Evolutionary conservation across 1,140 invertebrate species (phyloP), one percentile per base, ranked within the genome.

Genomic region (Drosophila arawakana): DNA sequence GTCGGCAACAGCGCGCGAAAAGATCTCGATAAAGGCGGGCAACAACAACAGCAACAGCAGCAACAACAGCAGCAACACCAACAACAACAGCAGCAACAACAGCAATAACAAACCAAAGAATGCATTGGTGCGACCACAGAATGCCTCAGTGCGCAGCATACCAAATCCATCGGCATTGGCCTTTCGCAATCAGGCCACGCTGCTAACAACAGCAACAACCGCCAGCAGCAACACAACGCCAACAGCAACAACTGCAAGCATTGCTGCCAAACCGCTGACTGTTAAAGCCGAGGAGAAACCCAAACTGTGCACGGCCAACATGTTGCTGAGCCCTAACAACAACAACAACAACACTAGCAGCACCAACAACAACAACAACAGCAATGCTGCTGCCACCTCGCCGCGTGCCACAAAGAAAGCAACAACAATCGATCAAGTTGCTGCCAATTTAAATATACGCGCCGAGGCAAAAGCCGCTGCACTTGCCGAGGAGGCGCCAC

Each of bases 121-220:
- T 73, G 73, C 79, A n/a, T 34, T 91, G 76, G 89, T 92, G 2
- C 68, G 91, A 13, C 91, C 91, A 11, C 91, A 92, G 54, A 92
- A 92, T 70, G 86, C 91, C 5, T 92, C 91, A 1, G 86, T 92
- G 15, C 76, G 91, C 11, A 92, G 89, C 61, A 92, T 92, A 62
- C 91, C 91, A 30, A 92, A 92, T 91, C 91, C 91, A 39, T 92
- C 91, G 21, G 91, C 91, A 3, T 50, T 92, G 73, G 91, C 91
- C 25, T 92, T 92, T 67, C 91, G 91, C 44, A 92, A 92, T 77
- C 85, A 91, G 67, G 71, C 65, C 49, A 69, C 49, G n/a, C 52
- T 52, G 25, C 34, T 47, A 18, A 30, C 25, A 30, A 30, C 25
- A 5, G 25, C 25, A 30, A 30, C 25, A 30, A 35, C 60, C 44